Conservation (phyloP, 2,888 invertebrate genomes). For the Ichneumoninae sp. region DNA sequence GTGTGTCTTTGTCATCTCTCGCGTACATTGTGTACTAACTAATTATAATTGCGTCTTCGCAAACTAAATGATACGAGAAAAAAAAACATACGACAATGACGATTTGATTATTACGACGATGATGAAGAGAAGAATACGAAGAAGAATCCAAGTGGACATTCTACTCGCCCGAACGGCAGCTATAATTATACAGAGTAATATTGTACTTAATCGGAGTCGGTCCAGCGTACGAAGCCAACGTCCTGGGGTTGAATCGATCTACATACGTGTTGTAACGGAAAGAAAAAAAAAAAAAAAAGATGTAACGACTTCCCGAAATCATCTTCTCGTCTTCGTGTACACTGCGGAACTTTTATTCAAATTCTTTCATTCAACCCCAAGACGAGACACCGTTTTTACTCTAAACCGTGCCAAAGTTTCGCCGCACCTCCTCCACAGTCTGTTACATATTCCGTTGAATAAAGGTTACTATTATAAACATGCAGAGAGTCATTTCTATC, state of each 20-base stretch:
- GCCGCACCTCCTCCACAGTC: conserved; percentile 75
- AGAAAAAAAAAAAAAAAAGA: conserved; percentile 19
- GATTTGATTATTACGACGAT: conserved; percentile 23
- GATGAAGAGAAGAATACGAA: conserved; percentile 11
- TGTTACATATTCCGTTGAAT: conserved; percentile 80
- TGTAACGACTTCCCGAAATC: background rate
- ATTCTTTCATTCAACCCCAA: conserved; percentile 49
- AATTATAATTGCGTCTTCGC: conserved; percentile 53
- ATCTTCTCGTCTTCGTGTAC: conserved; percentile 9
- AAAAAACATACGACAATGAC: background rate
- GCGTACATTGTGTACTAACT: conserved; percentile 34
- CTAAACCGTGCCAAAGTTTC: conserved; percentile 72
- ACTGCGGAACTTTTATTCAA: background rate
- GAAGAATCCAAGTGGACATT: conserved; percentile 36
- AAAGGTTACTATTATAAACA: conserved; percentile 66
- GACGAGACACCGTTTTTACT: conserved; percentile 55
- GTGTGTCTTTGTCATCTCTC: conserved; percentile 37
- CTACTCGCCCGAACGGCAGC: conserved; percentile 61
- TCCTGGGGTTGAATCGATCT: conserved; percentile 68
- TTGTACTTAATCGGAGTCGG: conserved; percentile 50
- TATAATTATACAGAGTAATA: conserved; percentile 49
- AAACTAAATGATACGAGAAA: conserved; percentile 31
- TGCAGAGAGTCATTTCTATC: background rate
- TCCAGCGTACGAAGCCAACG: conserved; percentile 55
- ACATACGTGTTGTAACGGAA: conserved; percentile 6